phyloP scores from a whole-genome alignment of 2,888 invertebrate species.

The Apotomis betuletana region DNA sequence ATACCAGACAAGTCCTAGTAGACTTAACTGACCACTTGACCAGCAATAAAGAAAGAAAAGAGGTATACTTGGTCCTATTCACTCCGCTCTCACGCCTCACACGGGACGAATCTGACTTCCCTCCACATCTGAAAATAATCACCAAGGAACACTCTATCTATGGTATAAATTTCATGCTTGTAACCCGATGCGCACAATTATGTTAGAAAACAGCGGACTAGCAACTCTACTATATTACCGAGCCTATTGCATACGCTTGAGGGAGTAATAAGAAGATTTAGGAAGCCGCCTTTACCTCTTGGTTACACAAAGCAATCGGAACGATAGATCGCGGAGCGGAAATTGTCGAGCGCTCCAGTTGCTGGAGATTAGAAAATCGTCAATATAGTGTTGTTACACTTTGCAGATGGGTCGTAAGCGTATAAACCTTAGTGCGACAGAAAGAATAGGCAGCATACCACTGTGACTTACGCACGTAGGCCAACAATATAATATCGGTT shows the following conservation, averaged over 20 bases:
- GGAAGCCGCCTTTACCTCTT: conserved; percentile 21
- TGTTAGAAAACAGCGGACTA: too few species aligned
- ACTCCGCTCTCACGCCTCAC: too few species aligned
- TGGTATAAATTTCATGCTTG: too few species aligned
- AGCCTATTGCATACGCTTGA: conserved; percentile 31
- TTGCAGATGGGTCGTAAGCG: conserved; percentile 24
- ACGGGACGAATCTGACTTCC: too few species aligned
- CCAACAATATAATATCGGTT: conserved; percentile 63
- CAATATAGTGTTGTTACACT: conserved; percentile 16
- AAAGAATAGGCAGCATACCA: conserved; percentile 25
- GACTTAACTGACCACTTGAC: too few species aligned
- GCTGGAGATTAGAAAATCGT: conserved; percentile 12
- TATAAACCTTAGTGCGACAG: conserved; percentile 19
- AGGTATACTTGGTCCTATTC: too few species aligned
- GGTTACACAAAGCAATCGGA: conserved; percentile 28
- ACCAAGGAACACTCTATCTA: too few species aligned
- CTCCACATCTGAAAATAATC: too few species aligned
- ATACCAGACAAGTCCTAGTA: too few species aligned
- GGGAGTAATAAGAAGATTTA: conserved; percentile 29
- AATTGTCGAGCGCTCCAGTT: conserved; percentile 19
- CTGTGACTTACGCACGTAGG: conserved; percentile 44
- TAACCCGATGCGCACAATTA: too few species aligned
- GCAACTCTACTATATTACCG: too few species aligned
- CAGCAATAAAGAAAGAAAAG: too few species aligned
- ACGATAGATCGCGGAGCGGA: conserved; percentile 14